Evolutionary conservation across 2,113 vertebrate genomes (phyloP).

Genomic region (Numida meleagris): DNA sequence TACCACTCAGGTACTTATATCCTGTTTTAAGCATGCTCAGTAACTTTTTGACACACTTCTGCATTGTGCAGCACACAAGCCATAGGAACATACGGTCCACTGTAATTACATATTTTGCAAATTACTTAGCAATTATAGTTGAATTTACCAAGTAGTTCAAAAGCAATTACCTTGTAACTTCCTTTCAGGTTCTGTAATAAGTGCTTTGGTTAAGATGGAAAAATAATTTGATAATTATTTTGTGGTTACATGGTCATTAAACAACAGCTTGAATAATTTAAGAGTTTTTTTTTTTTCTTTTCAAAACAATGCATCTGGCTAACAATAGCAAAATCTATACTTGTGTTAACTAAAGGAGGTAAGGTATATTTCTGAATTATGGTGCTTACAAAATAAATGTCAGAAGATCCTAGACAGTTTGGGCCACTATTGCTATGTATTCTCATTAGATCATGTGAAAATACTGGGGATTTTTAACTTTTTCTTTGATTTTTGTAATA

Average conservation of each 20-base stretch:
- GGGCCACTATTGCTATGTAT: not conserved
- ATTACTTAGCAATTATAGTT: conserved; percentile 54
- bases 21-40: not conserved
- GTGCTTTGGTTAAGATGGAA: conserved; percentile 1
- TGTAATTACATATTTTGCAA: conserved; percentile 60
- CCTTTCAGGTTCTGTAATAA: conserved; percentile 25
- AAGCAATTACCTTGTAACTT: conserved; percentile 47
- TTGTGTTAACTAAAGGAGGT: not conserved
- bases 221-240: conserved; percentile 55
- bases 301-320: not conserved
- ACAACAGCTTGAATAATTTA: not conserved
- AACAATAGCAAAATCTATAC: not conserved
- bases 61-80: not conserved
- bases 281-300: not conserved
- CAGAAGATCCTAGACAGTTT: not conserved
- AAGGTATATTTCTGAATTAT: not conserved
- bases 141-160: conserved; percentile 56
- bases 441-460: not conserved
- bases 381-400: not conserved
- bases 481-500: not conserved
- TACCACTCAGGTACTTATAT: not conserved
- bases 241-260: conserved; percentile 28
- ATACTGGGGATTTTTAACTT: not conserved
- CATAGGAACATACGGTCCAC: conserved; percentile 9
- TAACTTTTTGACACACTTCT: not conserved